A percentile compares a stretch with the other conserved stretches of the same genome.
These are phyloP conservation scores for Oreochromis aureus DNA, from an alignment of 2,113 vertebrate species.

Conservation along the genomic window DNA sequence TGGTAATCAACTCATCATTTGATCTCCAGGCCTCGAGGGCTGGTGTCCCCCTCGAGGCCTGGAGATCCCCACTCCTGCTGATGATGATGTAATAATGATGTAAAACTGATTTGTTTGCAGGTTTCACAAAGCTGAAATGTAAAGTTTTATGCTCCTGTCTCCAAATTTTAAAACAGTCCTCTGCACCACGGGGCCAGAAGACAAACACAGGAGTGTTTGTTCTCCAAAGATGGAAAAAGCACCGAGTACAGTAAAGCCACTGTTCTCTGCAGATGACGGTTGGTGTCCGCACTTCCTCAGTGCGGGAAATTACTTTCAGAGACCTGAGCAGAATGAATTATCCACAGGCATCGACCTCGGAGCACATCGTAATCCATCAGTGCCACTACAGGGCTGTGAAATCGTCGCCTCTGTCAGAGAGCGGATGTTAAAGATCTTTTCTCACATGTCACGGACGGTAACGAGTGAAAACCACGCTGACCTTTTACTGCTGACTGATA, in stretches of 20 bases:
- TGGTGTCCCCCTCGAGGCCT: too few species aligned
- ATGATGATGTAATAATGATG: not conserved
- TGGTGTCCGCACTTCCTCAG: rapidly evolving
- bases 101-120: not conserved
- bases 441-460: not conserved
- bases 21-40: too few species aligned
- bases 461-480: not conserved
- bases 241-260: not conserved
- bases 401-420: not conserved
- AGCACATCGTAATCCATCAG: not conserved
- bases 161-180: not conserved
- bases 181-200: too few species aligned
- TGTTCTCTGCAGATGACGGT: not conserved
- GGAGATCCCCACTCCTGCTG: not conserved
- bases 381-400: not conserved
- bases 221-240: not conserved
- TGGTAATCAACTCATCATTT: not conserved
- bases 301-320: not conserved
- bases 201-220: not conserved
- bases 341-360: not conserved
- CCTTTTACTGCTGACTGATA: not conserved
- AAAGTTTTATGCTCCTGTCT: not conserved
- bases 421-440: not conserved
- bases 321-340: not conserved
- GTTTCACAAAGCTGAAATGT: not conserved